Evolutionary conservation across 2,888 invertebrate genomes (phyloP), one percentile per base, ranked within the genome.

Genomic region (Oligia latruncula): DNA sequence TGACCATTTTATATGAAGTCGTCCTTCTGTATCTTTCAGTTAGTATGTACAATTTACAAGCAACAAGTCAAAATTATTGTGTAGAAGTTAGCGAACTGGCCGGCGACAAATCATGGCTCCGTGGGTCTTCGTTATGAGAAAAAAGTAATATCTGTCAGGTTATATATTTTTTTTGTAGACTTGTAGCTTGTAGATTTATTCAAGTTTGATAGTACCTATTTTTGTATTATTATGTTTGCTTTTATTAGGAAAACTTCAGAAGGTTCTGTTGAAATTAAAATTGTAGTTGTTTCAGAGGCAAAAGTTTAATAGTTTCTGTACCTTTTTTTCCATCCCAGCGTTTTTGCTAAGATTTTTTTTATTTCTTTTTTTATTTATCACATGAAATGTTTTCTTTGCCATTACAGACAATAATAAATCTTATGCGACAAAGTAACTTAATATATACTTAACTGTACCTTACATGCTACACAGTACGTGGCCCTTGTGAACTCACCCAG

Each of bases 11-110:
- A 20, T 46, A 11, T 20, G 4, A 60, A 68, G 13, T 71, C 15
- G 15, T 0, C 2, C 52, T 87, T 83, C 78, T 79, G 46, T 15
- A 17, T 29, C n/a, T 23, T 40, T 1, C 9, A 17, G 23, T 20
- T 20, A 2, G 0, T 55, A 40, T 62, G 73, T 77, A 80, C 46
- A 77, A 81, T 80, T 81, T 80, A 83, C 72, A 82, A 81, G 90
- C 90, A 89, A 89, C 87, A 89, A 90, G 90, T 88, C 78, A 74
- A 74, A 83, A 86, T 89, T 60, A 82, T 87, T 81, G 78, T 67
- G 76, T 75, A 74, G 43, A 76, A 86, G 86, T 78, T 80, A 60
- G 77, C 65, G 43, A 82, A 79, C 68, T 82, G 76, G 77, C 72
- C 75, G 62, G 65, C 72, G 74, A 87, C 80, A 76, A 85, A 85